Conservation (phyloP, 2,888 invertebrate genomes). For the Capitulum mitella region DNA sequence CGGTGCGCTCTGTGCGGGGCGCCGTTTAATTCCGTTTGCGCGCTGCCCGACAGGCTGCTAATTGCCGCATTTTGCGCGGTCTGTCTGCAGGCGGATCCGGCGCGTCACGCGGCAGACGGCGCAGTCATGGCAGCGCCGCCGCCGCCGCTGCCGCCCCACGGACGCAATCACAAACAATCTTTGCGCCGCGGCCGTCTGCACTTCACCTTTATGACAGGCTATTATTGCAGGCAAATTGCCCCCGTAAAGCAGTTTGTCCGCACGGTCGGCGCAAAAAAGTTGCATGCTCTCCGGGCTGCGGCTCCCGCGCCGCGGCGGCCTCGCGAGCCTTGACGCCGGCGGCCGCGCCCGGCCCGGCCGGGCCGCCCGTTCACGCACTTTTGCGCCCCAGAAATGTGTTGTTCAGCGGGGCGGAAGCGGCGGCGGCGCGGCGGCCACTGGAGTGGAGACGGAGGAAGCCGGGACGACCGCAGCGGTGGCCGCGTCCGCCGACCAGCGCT, state of each 20-base stretch:
- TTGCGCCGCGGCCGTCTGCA: background rate
- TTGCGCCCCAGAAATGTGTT: background rate
- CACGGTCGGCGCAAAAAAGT: background rate
- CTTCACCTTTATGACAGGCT: slow-evolving; percentile 1
- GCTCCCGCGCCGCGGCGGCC: background rate
- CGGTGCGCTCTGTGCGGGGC: background rate
- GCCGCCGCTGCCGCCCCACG: background rate
- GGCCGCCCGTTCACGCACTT: background rate
- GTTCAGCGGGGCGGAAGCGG: background rate
- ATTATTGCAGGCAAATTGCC: slow-evolving; percentile 7
- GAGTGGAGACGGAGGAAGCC: background rate
- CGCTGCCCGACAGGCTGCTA: background rate
- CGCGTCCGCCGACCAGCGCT: background rate
- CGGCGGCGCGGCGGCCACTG: background rate
- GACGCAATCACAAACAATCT: slow-evolving; percentile 4
- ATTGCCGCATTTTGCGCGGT: background rate
- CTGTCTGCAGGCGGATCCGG: background rate
- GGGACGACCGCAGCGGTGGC: background rate
- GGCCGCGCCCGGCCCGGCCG: background rate
- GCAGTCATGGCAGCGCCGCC: background rate
- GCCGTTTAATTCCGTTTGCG: background rate
- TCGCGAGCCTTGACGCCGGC: background rate
- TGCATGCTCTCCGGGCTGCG: background rate
- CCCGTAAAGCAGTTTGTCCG: background rate
- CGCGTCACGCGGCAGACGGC: background rate